Conservation (phyloP, 2,113 vertebrate genomes). For the Lamprotornis superbus region DNA sequence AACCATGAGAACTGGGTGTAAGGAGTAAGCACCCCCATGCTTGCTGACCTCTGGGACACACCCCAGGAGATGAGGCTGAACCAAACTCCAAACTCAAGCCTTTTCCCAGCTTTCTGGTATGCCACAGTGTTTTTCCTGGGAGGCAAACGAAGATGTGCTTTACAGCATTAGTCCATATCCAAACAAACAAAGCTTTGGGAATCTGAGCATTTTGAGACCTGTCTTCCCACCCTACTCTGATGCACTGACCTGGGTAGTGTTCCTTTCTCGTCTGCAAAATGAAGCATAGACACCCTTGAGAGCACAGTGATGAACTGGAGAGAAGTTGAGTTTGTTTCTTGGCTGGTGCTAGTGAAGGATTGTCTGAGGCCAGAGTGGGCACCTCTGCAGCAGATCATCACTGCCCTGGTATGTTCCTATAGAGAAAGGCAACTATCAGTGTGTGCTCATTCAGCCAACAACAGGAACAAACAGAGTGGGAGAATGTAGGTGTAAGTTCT, state of each 20-base stretch:
- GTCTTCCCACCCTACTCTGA: neutral
- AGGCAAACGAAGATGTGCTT: neutral
- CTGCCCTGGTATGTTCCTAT: neutral
- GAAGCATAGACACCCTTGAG: neutral
- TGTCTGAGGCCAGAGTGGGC: neutral
- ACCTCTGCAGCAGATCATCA: neutral
- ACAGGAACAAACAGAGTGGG: neutral
- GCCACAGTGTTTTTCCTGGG: neutral
- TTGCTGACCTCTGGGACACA: neutral
- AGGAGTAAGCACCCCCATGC: neutral
- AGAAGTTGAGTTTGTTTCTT: neutral
- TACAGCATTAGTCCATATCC: neutral
- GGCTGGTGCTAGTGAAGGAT: neutral
- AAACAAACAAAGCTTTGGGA: neutral
- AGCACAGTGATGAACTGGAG: neutral
- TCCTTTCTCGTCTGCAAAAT: neutral
- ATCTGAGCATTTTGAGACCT: neutral
- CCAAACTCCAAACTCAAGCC: neutral
- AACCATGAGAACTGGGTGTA: fast-evolving
- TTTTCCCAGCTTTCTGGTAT: neutral
- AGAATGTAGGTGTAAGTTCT: neutral
- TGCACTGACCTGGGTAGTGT: neutral
- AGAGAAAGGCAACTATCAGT: neutral
- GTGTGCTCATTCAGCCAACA: neutral
- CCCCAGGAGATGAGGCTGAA: neutral